Evolutionary conservation across 2,797 vertebrate species (phyloP).

Genomic region (Erethizon dorsatum): DNA sequence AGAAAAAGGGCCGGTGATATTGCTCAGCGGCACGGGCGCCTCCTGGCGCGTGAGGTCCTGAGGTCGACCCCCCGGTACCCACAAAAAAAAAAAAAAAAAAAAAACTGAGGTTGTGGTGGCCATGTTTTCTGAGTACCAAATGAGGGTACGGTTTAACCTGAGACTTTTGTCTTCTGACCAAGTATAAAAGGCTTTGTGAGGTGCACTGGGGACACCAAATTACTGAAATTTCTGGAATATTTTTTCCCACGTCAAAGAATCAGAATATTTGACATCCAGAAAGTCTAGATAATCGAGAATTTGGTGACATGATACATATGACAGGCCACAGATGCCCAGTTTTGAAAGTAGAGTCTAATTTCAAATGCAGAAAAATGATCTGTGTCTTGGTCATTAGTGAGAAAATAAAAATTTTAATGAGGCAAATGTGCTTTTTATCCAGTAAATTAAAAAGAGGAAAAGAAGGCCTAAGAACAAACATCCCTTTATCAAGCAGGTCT

Average conservation of each 20-base stretch:
- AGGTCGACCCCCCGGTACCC: no score
- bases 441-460: slow-evolving; percentile 51
- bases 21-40: no score
- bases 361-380: slow-evolving; percentile 26
- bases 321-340: neutral
- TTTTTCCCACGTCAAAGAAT: slow-evolving; percentile 29
- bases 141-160: neutral
- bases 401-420: slow-evolving; percentile 47
- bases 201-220: neutral
- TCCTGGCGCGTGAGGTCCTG: no score
- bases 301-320: neutral
- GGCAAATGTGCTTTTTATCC: slow-evolving; percentile 7
- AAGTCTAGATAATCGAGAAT: slow-evolving; percentile 16
- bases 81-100: neutral
- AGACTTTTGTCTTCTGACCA: slow-evolving; percentile 27
- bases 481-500: neutral
- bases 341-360: slow-evolving; percentile 43
- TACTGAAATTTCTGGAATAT: neutral
- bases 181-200: neutral
- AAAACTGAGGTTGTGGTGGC: neutral
- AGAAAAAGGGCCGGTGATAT: no score
- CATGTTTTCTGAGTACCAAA: slow-evolving; percentile 16
- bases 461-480: slow-evolving; percentile 3
- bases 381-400: slow-evolving; percentile 23
- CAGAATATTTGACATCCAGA: slow-evolving; percentile 63